Percentiles rank a stretch among this genome's conserved stretches.
Evolutionary conservation across 2,797 vertebrate genomes (phyloP).

Genomic region (Mus spretus): DNA sequence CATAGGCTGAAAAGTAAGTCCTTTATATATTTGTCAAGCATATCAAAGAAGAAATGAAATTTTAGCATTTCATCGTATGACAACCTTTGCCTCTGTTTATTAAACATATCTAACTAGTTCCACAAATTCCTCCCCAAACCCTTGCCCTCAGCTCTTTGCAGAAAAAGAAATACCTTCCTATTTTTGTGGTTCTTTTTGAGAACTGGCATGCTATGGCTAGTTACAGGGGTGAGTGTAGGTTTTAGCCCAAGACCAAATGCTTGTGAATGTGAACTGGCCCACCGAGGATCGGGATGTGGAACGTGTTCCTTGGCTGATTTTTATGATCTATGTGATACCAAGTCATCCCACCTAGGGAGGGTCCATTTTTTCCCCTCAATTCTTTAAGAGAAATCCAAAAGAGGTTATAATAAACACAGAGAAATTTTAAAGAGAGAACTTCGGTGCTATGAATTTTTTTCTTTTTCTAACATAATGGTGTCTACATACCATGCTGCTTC

Average conservation of each 20-base stretch:
- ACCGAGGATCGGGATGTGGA: not conserved
- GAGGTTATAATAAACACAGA: not conserved
- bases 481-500: not conserved
- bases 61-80: not conserved
- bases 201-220: not conserved
- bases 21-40: not conserved
- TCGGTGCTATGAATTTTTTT: not conserved
- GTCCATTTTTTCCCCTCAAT: not conserved
- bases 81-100: not conserved
- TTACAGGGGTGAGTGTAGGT: not conserved
- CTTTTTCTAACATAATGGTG: not conserved
- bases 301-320: not conserved
- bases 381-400: not conserved
- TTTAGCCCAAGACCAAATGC: not conserved
- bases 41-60: not conserved
- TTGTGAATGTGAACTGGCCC: not conserved
- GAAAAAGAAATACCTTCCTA: not conserved
- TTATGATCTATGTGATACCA: not conserved
- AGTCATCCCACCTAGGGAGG: not conserved
- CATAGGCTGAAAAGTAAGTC: not conserved
- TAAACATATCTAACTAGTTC: not conserved
- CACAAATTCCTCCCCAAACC: too few species aligned
- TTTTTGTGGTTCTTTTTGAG: not conserved
- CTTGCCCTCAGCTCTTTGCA: not conserved
- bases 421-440: not conserved